These are phyloP conservation scores for Dufourea novaeangliae DNA, from an alignment of 1,140 invertebrate genomes.

Conservation along the genomic window DNA sequence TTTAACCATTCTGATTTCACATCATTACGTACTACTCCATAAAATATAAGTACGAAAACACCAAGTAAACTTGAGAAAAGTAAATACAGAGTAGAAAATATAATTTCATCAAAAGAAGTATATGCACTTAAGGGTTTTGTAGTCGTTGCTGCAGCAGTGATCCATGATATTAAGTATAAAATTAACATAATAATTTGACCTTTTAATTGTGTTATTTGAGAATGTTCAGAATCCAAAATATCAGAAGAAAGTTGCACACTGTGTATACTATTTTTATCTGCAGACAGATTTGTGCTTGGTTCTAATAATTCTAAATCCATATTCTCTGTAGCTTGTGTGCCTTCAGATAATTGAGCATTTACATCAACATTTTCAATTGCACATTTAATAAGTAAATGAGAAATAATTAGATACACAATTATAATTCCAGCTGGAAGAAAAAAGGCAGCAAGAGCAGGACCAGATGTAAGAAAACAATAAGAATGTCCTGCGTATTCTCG, in stretches of 20 bases:
- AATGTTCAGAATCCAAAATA: slow-evolving; percentile 90
- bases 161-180: slow-evolving; percentile 90
- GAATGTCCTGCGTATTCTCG: slow-evolving; percentile 91
- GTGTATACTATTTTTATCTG: slow-evolving; percentile 84
- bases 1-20: slow-evolving; percentile 88
- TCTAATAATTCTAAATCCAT: slow-evolving; percentile 90
- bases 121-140: slow-evolving; percentile 85
- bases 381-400: slow-evolving; percentile 90
- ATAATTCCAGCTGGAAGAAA: slow-evolving; percentile 90
- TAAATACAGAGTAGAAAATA: slow-evolving; percentile 90
- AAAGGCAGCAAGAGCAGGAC: slow-evolving; percentile 90
- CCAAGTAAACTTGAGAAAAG: slow-evolving; percentile 87
- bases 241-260: slow-evolving; percentile 87
- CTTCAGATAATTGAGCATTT: slow-evolving; percentile 89
- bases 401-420: slow-evolving; percentile 87
- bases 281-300: slow-evolving; percentile 82
- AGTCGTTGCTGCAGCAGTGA: slow-evolving; percentile 86
- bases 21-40: slow-evolving; percentile 91
- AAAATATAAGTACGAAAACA: slow-evolving; percentile 92
- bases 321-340: slow-evolving; percentile 91
- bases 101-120: slow-evolving; percentile 87
- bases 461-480: slow-evolving; percentile 91
- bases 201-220: slow-evolving; percentile 90
- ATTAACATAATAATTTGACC: slow-evolving; percentile 90
- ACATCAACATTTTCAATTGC: slow-evolving; percentile 86